Percentiles rank a stretch among this genome's conserved stretches.
These are phyloP conservation scores for Brachypteracias leptosomus DNA, from an alignment of 2,113 vertebrate species.

Conservation along the genomic window DNA sequence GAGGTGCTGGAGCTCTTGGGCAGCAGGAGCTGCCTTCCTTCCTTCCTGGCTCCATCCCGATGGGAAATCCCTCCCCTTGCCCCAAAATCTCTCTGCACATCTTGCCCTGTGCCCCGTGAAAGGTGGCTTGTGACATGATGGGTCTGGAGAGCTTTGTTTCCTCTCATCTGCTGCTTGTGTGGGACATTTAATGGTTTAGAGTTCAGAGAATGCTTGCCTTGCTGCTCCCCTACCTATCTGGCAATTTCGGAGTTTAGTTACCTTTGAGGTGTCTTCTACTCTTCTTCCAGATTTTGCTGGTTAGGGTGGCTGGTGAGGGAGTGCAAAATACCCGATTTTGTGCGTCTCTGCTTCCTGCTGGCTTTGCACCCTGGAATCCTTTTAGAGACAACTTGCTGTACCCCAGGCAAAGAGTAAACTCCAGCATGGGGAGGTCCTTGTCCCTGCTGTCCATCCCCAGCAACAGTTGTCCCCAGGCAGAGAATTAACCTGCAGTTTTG, in stretches of 20 bases:
- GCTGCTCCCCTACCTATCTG: not conserved
- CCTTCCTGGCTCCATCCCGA: accelerated
- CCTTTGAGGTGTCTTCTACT: not conserved
- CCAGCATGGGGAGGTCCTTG: not conserved
- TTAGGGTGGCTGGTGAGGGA: not conserved
- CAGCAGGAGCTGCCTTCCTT: too few relatives aligned
- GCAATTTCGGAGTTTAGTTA: not conserved
- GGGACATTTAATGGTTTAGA: not conserved
- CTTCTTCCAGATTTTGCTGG: not conserved
- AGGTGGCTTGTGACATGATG: accelerated
- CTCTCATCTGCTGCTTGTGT: not conserved
- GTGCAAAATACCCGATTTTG: not conserved
- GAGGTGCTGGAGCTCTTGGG: not conserved
- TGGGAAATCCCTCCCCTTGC: not conserved
- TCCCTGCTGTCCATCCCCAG: not conserved
- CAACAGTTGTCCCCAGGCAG: not conserved
- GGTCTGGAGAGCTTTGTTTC: not conserved
- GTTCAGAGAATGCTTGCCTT: accelerated
- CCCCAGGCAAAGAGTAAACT: not conserved
- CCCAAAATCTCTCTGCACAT: not conserved
- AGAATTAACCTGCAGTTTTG: not conserved
- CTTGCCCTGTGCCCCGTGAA: not conserved
- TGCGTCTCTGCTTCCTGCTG: not conserved
- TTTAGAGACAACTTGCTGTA: not conserved
- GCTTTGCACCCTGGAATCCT: not conserved